Evolutionary conservation across 2,797 vertebrate genomes (phyloP).

Genomic region (Sternarchorhynchus goeldii): DNA sequence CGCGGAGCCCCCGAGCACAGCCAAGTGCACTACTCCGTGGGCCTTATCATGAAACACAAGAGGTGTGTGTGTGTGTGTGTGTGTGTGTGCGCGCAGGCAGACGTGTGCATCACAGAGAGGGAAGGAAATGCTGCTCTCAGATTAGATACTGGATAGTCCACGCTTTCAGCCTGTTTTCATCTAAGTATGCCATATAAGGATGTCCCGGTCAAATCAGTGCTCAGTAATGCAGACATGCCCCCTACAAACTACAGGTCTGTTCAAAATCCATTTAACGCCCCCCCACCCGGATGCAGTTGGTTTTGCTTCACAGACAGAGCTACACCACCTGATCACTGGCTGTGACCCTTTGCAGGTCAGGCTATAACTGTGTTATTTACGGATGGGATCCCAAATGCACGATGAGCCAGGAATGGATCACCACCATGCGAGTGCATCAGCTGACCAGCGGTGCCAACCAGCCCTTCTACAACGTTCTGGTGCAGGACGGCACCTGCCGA

Average conservation of each 20-base stretch:
- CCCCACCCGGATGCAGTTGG: background rate
- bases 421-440: slow-evolving; percentile 94
- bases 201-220: background rate
- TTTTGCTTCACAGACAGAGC: too few relatives aligned
- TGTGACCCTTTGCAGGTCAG: slow-evolving; percentile 72
- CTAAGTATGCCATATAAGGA: too few relatives aligned
- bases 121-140: background rate
- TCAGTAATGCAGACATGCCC: background rate
- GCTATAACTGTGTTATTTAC: slow-evolving; percentile 95
- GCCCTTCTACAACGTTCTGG: slow-evolving; percentile 96
- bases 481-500: slow-evolving; percentile 93
- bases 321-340: background rate
- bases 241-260: background rate
- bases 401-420: slow-evolving; percentile 98
- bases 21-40: slow-evolving; percentile 89
- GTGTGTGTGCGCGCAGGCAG: too few relatives aligned
- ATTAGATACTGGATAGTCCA: background rate
- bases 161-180: background rate
- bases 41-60: slow-evolving; percentile 97
- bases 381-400: slow-evolving; percentile 98
- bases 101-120: too few relatives aligned
- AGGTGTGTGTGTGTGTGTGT: slow-evolving; percentile 73
- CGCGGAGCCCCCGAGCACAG: slow-evolving; percentile 85
- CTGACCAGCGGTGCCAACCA: slow-evolving; percentile 88
- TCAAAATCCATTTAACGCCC: background rate